Evolutionary conservation across 2,888 invertebrate species (phyloP).

Genomic region (Nemotelus pantherinus): DNA sequence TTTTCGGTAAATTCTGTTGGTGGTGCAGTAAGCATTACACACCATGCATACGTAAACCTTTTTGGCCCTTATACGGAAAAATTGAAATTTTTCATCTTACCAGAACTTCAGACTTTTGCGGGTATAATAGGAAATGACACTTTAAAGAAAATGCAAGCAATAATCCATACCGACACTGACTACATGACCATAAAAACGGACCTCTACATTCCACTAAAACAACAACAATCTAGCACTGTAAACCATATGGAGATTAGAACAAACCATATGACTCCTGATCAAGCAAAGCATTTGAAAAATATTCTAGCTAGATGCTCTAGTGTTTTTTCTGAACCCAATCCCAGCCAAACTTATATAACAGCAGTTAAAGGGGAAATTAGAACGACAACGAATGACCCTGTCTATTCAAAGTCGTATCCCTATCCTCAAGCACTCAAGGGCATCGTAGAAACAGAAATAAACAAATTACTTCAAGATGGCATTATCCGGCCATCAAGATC

Average conservation of each 20-base stretch:
- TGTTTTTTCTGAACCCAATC: not conserved
- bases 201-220: not conserved
- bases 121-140: not conserved
- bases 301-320: not conserved
- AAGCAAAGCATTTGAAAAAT: not conserved
- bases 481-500: not conserved
- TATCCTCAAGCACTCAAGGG: not conserved
- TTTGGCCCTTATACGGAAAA: not conserved
- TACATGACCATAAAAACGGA: not conserved
- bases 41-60: conserved; percentile 15
- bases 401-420: not conserved
- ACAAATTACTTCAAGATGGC: not conserved
- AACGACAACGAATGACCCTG: not conserved
- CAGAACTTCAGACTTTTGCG: too few species aligned
- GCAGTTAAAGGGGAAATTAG: not conserved
- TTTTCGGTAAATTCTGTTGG: conserved; percentile 14
- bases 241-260: not conserved
- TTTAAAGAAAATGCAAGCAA: not conserved
- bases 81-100: too few species aligned
- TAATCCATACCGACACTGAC: not conserved
- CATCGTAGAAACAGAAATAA: not conserved
- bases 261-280: not conserved
- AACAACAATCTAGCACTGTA: not conserved
- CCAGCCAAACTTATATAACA: not conserved
- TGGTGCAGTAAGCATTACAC: conserved; percentile 10